Evolutionary conservation across 2,888 invertebrate genomes (phyloP).

Genomic region (Lathronympha strigana): DNA sequence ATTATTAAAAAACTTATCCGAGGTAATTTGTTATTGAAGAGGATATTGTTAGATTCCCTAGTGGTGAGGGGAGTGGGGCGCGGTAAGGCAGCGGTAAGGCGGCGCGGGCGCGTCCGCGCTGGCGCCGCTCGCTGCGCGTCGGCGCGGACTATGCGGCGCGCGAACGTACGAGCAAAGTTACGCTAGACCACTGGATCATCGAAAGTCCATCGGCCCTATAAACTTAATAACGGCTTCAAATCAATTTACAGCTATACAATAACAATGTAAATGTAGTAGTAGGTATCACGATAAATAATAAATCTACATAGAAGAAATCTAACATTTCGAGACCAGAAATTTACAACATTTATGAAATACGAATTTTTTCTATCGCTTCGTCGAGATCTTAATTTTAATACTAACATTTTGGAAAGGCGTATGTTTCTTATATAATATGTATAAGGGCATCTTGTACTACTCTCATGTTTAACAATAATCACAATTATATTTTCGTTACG

Average conservation of each 20-base stretch:
- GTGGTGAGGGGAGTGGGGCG: constrained; percentile 51
- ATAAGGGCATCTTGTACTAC: constrained; percentile 40
- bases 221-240: constrained; percentile 76
- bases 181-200: constrained; percentile 74
- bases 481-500: constrained; percentile 35
- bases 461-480: constrained; percentile 37
- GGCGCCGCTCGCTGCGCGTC: constrained; percentile 22
- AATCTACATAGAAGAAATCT: constrained; percentile 77
- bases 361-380: constrained; percentile 59
- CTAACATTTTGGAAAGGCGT: constrained; percentile 51
- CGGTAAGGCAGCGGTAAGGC: constrained; percentile 23
- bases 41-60: constrained; percentile 13
- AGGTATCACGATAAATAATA: constrained; percentile 75
- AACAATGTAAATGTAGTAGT: constrained; percentile 76
- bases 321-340: constrained; percentile 72
- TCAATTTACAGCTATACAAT: constrained; percentile 75
- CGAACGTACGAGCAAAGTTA: constrained; percentile 31
- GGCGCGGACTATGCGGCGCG: constrained; percentile 12
- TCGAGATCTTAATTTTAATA: constrained; percentile 62
- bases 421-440: constrained; percentile 37
- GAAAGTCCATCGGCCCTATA: constrained; percentile 83
- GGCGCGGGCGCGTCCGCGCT: constrained; percentile 8
- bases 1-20: constrained; percentile 19
- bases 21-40: constrained; percentile 14
- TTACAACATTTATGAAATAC: constrained; percentile 69